Evolutionary conservation across 2,888 invertebrate species (phyloP), one percentile per base, ranked within the genome.

Genomic region (Orthosia gothica): DNA sequence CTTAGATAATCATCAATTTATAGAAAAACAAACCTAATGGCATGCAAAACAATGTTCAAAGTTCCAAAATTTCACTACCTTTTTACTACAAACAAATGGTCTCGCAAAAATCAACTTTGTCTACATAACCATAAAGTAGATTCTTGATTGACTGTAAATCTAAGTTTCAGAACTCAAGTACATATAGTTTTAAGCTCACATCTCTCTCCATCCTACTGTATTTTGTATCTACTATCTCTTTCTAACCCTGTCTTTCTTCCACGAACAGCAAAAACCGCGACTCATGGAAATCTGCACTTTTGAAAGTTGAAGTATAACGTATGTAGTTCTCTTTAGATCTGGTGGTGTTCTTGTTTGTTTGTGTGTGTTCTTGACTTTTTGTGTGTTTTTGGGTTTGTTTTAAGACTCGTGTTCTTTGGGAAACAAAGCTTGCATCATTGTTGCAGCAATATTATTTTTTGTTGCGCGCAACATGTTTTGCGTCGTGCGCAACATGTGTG

Each of bases 221-320:
- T 57, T 18, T 68, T 20, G 12, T 66, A 23, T 74, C 54, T 85
- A 5, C 75, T 76, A 57, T 82, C 76, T 84, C 67, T 58, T 20
- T 76, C 71, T 85, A 67, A 80, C 50, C 55, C 2, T 89, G 66
- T 90, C 82, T 91, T 80, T 87, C 84, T 89, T 87, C 88, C 83
- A 87, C 59, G 79, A 63, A 64, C 91, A 95, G 94, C 91, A 91
- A 91, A 82, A 94, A 92, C 82, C 89, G 92, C 45, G 93, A 92
- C 79, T 92, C 95, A 63, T 93, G 94, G 94, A 93, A 93, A 81
- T 91, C 95, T 0, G 88, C 93, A 26, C 91, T 95, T 13, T 88
- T 95, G 84, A 94, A 94, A 90, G 82, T 82, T 59, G 81, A 82
- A 55, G 93, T 93, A 69, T 94, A 93, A 81, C 73, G 90, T 89